phyloP scores from a whole-genome alignment of 2,888 invertebrate genomes.

The Xanthia togata region DNA sequence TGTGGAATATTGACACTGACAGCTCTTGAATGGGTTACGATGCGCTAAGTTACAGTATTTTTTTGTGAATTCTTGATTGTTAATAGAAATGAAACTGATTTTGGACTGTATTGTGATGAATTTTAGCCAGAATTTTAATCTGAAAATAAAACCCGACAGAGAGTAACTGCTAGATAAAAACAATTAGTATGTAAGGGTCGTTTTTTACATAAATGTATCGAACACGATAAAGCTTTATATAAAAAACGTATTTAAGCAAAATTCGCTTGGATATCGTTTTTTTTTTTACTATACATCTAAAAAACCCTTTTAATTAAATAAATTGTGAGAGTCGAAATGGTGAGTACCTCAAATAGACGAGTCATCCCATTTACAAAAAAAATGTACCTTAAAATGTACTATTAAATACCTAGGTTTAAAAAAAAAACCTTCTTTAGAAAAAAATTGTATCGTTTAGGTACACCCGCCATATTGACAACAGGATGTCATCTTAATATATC shows the following conservation, averaged over 20 bases:
- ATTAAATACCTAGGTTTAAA: too few species aligned
- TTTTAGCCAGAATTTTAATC: not conserved
- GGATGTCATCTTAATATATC: too few species aligned
- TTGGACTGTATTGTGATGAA: not conserved
- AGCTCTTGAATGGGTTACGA: not conserved
- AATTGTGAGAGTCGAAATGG: too few species aligned
- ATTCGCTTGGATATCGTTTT: not conserved
- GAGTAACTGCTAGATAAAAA: not conserved
- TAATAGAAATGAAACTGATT: not conserved
- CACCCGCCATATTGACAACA: too few species aligned
- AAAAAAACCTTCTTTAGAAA: too few species aligned
- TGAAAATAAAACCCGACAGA: not conserved
- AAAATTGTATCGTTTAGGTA: too few species aligned
- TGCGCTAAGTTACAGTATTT: not conserved
- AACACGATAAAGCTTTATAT: conserved; percentile 9
- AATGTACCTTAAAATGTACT: too few species aligned
- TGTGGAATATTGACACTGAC: not conserved
- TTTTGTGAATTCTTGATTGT: too few species aligned
- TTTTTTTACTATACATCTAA: too few species aligned
- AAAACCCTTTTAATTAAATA: too few species aligned
- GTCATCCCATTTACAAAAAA: too few species aligned
- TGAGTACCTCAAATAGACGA: too few species aligned
- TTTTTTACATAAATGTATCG: not conserved
- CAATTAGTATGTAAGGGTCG: not conserved
- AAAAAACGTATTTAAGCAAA: not conserved